These are phyloP conservation scores for Camponotus vicinus DNA, from an alignment of 1,140 invertebrate species.

Conservation along the genomic window DNA sequence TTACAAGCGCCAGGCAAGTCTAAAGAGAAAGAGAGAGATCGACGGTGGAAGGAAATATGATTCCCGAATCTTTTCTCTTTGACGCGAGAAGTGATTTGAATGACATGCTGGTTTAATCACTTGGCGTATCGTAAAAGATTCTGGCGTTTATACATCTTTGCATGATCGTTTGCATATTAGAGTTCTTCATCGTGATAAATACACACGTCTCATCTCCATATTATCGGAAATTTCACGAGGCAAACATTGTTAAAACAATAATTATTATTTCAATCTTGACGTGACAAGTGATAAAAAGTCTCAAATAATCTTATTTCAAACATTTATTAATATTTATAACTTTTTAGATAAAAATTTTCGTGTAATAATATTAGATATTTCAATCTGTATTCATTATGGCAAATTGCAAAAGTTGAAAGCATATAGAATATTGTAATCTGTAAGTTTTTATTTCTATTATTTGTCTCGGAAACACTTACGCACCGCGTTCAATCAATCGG, in stretches of 20 bases:
- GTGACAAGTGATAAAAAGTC: background rate
- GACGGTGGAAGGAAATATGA: slow-evolving; percentile 43
- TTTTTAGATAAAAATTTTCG: background rate
- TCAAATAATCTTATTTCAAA: background rate
- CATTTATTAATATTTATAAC: background rate
- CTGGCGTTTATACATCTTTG: slow-evolving; percentile 19
- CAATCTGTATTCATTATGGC: background rate
- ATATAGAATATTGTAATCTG: slow-evolving; percentile 6
- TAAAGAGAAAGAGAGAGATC: background rate
- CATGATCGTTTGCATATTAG: slow-evolving; percentile 51
- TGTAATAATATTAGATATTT: background rate
- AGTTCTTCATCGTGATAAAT: slow-evolving; percentile 37
- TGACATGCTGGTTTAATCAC: slow-evolving; percentile 39
- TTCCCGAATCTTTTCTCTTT: background rate
- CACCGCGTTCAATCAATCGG: slow-evolving; percentile 15
- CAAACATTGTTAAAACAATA: slow-evolving; percentile 19
- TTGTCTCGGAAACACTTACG: background rate
- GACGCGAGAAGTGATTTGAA: slow-evolving; percentile 48
- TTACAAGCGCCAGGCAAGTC: background rate
- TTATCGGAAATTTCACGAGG: slow-evolving; percentile 21
- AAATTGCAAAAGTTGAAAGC: background rate
- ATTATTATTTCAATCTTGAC: slow-evolving; percentile 30
- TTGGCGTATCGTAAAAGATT: slow-evolving; percentile 37
- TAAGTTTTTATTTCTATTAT: slow-evolving; percentile 30
- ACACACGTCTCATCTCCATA: slow-evolving; percentile 13